phyloP scores from a whole-genome alignment of 2,113 vertebrate genomes.

The Plestiodon gilberti region DNA sequence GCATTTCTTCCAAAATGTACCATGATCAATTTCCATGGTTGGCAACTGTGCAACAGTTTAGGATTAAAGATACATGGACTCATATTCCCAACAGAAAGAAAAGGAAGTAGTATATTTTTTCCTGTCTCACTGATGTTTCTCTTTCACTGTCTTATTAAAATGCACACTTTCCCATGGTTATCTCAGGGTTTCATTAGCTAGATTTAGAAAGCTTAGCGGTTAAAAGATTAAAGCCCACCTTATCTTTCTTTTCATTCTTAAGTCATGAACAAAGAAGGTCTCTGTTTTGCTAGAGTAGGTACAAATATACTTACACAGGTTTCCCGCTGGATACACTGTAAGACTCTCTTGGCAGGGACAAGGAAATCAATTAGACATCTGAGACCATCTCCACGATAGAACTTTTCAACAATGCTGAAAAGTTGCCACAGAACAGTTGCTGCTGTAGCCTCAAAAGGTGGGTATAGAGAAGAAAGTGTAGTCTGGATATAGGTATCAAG shows the following conservation, averaged over 20 bases:
- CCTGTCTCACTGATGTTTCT: neutral
- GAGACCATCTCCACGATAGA: slow-evolving; percentile 83
- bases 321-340: slow-evolving; percentile 81
- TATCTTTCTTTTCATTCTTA: neutral
- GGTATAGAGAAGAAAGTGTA: slow-evolving; percentile 81
- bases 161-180: slow-evolving; percentile 34
- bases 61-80: neutral
- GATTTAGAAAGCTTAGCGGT: slow-evolving; percentile 11
- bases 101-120: neutral
- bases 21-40: neutral
- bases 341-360: slow-evolving; percentile 81
- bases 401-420: slow-evolving; percentile 82
- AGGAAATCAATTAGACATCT: slow-evolving; percentile 85
- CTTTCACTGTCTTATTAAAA: slow-evolving; percentile 5
- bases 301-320: slow-evolving; percentile 77
- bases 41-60: neutral
- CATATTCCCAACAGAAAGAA: neutral
- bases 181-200: slow-evolving; percentile 3
- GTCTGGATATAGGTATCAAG: slow-evolving; percentile 83
- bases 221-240: slow-evolving; percentile 51
- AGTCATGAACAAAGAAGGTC: slow-evolving; percentile 59
- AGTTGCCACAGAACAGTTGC: slow-evolving; percentile 87
- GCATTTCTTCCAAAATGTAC: neutral
- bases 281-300: slow-evolving; percentile 51
- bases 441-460: slow-evolving; percentile 81